Evolutionary conservation across 2,113 vertebrate species (phyloP), one percentile per base, ranked within the genome.

Genomic region (Potamarius usumacintae): DNA sequence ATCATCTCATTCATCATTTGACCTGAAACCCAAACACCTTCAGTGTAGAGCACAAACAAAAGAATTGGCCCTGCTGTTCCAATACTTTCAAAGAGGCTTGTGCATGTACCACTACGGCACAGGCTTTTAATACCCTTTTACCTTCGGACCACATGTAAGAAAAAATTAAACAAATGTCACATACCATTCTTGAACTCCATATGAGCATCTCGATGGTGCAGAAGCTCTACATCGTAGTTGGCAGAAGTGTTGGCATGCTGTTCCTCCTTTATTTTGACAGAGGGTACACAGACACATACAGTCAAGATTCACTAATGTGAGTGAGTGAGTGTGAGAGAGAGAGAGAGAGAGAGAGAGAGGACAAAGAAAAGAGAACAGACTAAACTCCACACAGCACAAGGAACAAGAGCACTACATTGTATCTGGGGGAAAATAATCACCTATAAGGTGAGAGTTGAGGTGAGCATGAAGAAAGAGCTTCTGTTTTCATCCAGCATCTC

Each of bases 241-340:
- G 98, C 98, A 3, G 98, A 99, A 17, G 98, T 99, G 93, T 99
- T 99, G 85, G 98, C 98, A 71, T 99, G 98, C 60, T 99, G 98
- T 90, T 99, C 98, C 94, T 99, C 98, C 98, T 99, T 96, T 80
- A 94, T 92, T 90, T 52, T 89, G 92, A 87, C 93, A 91, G 58
- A 87, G 25, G 84, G 87, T n/a, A 90, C 67, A 92, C 27, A 92
- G 53, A 85, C 4, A 92, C 27, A 92, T 48, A 85, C 4, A 91
- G 72, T 22, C 80, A 74, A 92, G 83, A 90, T 80, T 80, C 78
- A 58, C 12, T 14, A 30, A 34, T 34, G 34, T 34, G 34, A 1
- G 34, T 34, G 34, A 34, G 34, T 34, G 34, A 34, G 30, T 30
- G 30, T 1, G 30, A 1, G 30, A 30, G 34, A 2, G 34, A 34